phyloP scores from a whole-genome alignment of 2,113 vertebrate genomes.

The Myxocyprinus asiaticus region DNA sequence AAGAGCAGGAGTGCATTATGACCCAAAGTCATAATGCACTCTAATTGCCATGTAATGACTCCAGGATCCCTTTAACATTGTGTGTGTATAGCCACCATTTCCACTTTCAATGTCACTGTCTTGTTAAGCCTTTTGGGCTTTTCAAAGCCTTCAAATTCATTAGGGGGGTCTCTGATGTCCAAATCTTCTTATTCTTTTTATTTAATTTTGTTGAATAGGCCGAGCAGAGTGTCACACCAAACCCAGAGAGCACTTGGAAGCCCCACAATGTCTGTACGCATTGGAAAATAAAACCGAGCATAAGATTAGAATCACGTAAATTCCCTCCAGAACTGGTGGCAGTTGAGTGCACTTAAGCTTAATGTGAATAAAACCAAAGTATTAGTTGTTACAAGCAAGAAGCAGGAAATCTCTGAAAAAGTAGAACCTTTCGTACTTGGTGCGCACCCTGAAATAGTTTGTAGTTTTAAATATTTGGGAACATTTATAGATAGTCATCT shows the following conservation, averaged over 20 bases:
- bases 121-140: constrained; percentile 44
- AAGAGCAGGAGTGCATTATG: constrained; percentile 49
- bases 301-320: no score
- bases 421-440: no score
- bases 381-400: no score
- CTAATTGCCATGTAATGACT: constrained; percentile 61
- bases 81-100: constrained; percentile 30
- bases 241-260: not conserved
- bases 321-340: no score
- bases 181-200: constrained; percentile 42
- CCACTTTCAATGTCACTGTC: constrained; percentile 47
- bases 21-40: constrained; percentile 49
- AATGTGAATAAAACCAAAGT: no score
- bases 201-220: constrained; percentile 29
- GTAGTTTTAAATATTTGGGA: no score
- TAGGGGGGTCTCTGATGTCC: not conserved
- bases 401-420: no score
- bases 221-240: constrained; percentile 23
- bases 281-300: not conserved
- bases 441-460: no score
- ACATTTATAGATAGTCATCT: no score
- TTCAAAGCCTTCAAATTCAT: constrained; percentile 47
- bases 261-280: constrained; percentile 18
- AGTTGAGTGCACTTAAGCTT: no score
- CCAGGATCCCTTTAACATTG: constrained; percentile 44